Conservation (phyloP, 2,888 invertebrate species). For the Plagodis dolabraria region DNA sequence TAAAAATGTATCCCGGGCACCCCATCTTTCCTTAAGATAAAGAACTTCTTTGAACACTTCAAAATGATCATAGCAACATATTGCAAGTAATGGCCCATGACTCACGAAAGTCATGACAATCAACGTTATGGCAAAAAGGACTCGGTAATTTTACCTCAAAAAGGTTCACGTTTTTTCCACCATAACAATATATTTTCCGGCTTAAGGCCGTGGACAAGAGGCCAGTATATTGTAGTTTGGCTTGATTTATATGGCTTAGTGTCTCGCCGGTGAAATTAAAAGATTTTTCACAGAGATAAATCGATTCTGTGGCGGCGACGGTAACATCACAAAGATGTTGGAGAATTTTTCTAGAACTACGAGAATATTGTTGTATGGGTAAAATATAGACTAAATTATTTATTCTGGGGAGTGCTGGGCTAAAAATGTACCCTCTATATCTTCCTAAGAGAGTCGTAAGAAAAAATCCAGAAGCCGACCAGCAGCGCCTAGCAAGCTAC, state of each 20-base stretch:
- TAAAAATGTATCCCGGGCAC: too few relatives aligned
- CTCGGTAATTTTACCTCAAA: constrained; percentile 31
- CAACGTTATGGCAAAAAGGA: not conserved
- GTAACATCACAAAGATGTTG: not conserved
- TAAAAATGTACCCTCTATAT: not conserved
- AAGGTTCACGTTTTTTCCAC: constrained; percentile 30
- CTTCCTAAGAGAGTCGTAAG: not conserved
- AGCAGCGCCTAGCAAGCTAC: too few relatives aligned
- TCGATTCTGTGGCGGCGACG: constrained; percentile 6
- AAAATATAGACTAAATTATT: not conserved
- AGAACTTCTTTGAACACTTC: too few relatives aligned
- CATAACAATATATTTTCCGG: constrained; percentile 34
- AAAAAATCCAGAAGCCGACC: not conserved
- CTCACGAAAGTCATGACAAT: not conserved
- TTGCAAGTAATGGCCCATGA: too few relatives aligned
- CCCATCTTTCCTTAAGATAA: too few relatives aligned
- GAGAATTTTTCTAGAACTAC: too few relatives aligned
- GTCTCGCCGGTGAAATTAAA: constrained; percentile 48
- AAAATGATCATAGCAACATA: too few relatives aligned
- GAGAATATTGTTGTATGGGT: not conserved
- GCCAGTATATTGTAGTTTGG: constrained; percentile 51
- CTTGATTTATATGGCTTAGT: constrained; percentile 49
- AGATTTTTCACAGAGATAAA: constrained; percentile 26
- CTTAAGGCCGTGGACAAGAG: constrained; percentile 29
- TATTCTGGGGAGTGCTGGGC: too few relatives aligned